Conservation (phyloP, 2,113 vertebrate genomes). For the Syngnathus scovelli region DNA sequence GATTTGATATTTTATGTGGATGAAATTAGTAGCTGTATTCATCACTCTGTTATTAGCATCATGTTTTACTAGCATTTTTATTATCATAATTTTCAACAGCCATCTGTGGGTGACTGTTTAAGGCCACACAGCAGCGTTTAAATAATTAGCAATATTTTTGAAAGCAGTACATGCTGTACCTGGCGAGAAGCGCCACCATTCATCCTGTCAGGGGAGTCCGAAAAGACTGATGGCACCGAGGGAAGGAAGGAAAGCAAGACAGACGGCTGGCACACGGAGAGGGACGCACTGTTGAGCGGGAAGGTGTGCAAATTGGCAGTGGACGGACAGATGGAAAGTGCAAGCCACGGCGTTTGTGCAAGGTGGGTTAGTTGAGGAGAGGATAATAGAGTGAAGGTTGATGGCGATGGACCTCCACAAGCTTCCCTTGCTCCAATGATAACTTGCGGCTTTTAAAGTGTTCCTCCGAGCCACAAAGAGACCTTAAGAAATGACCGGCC, state of each 20-base stretch:
- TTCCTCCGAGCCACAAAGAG: constrained; percentile 87
- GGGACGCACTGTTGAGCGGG: constrained; percentile 18
- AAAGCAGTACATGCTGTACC: constrained; percentile 34
- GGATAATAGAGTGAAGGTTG: constrained; percentile 63
- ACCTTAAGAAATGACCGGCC: constrained; percentile 74
- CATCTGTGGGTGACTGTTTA: background rate
- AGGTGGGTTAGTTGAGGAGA: constrained; percentile 40
- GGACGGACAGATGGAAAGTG: constrained; percentile 44
- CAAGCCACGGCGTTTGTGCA: constrained; percentile 26
- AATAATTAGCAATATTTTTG: constrained; percentile 43
- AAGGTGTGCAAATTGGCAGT: constrained; percentile 51
- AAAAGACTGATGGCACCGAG: constrained; percentile 48
- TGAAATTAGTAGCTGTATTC: no score
- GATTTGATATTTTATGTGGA: no score
- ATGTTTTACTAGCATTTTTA: background rate
- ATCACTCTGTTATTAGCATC: background rate
- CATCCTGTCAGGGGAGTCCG: constrained; percentile 35
- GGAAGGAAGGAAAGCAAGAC: constrained; percentile 49
- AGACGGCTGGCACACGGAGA: constrained; percentile 41
- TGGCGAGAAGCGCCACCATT: constrained; percentile 43
- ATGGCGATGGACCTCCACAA: constrained; percentile 36
- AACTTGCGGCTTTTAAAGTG: constrained; percentile 87
- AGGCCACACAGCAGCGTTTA: constrained; percentile 35
- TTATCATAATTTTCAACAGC: no score
- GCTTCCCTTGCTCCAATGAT: constrained; percentile 78